Percentiles rank a stretch among this genome's conserved stretches.
These are phyloP conservation scores for Lethocerus indicus DNA, from an alignment of 1,140 invertebrate genomes.

Conservation along the genomic window DNA sequence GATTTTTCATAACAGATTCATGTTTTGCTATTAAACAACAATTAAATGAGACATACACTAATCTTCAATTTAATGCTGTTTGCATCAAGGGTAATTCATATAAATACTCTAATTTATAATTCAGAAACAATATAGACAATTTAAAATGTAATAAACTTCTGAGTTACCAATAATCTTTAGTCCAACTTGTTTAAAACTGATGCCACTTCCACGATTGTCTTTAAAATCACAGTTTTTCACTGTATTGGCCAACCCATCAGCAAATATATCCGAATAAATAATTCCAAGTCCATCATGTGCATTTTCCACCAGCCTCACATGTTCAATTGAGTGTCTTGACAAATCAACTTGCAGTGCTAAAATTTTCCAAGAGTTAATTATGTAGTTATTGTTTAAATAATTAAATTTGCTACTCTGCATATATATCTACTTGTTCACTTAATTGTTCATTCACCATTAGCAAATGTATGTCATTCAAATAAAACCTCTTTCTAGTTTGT, in stretches of 20 bases:
- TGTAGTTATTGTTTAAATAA: too few relatives aligned
- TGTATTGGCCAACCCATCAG: constrained; percentile 66
- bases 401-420: too few relatives aligned
- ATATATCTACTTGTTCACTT: too few relatives aligned
- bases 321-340: constrained; percentile 76
- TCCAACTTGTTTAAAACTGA: constrained; percentile 75
- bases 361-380: too few relatives aligned
- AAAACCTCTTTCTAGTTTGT: too few relatives aligned
- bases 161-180: constrained; percentile 46
- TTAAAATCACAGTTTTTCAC: constrained; percentile 78
- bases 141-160: background rate
- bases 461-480: too few relatives aligned
- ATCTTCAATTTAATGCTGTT: background rate
- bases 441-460: too few relatives aligned
- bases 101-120: background rate
- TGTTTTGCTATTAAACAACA: background rate
- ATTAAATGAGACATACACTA: background rate
- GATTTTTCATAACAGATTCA: too few relatives aligned
- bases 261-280: constrained; percentile 76
- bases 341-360: constrained; percentile 89
- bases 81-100: background rate
- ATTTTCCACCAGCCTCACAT: constrained; percentile 62
- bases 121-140: background rate
- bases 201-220: constrained; percentile 71
- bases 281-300: constrained; percentile 76